A percentile compares a stretch with the other conserved stretches of the same genome.
phyloP scores from a whole-genome alignment of 2,113 vertebrate genomes.

The Crypturellus undulatus region DNA sequence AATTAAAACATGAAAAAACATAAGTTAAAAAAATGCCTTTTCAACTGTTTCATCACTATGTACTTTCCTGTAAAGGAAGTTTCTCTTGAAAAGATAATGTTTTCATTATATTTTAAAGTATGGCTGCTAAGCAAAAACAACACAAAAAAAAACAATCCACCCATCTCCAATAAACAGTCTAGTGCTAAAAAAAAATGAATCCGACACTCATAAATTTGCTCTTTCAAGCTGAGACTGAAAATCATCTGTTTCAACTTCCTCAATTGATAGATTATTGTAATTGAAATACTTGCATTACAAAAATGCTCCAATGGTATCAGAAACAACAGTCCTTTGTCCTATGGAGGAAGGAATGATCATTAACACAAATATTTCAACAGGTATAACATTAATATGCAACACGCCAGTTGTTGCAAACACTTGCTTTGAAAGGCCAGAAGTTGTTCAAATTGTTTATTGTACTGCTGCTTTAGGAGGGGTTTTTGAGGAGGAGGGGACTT shows the following conservation, averaged over 20 bases:
- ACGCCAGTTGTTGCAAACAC: neutral
- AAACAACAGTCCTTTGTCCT: neutral
- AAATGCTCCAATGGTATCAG: neutral
- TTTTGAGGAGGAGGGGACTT: neutral
- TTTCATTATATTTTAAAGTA: neutral
- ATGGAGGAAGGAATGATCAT: neutral
- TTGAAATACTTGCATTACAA: neutral
- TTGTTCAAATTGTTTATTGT: neutral
- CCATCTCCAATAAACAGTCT: neutral
- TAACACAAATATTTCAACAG: neutral
- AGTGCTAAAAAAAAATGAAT: neutral
- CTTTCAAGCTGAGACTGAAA: neutral
- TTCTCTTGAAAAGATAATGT: neutral
- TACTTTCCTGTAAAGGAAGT: neutral
- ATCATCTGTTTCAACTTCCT: neutral
- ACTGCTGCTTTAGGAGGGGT: neutral
- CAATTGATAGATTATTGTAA: neutral
- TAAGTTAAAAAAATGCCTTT: neutral
- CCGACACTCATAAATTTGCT: neutral
- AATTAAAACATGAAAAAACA: conserved; percentile 3
- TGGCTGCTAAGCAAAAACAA: neutral
- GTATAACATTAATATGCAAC: neutral
- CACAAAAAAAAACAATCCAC: too few relatives aligned
- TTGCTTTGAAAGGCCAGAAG: neutral
- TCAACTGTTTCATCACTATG: neutral